phyloP scores from a whole-genome alignment of 92 coral and sea anemone genomes.

The Heteractis magnifica region DNA sequence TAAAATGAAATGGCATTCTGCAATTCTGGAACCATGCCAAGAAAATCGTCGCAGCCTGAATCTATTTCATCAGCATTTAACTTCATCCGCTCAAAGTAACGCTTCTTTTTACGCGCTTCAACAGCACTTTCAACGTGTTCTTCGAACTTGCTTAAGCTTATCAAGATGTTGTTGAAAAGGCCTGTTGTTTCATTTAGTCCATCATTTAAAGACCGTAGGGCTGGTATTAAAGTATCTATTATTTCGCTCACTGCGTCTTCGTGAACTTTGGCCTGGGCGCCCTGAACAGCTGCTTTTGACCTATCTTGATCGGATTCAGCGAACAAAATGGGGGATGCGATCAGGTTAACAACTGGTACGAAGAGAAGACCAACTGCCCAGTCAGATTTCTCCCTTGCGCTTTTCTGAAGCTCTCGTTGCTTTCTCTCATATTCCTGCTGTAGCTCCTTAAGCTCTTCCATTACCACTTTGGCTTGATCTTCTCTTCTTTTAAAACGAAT shows the following conservation, averaged over 20 bases:
- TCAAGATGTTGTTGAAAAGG: too few species aligned
- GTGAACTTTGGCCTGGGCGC: neutral
- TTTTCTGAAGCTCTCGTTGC: conserved; percentile 24
- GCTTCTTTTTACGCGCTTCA: too few species aligned
- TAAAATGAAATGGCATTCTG: too few species aligned
- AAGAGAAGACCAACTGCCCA: conserved; percentile 55
- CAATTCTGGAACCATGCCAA: too few species aligned
- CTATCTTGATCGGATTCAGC: neutral
- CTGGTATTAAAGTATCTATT: neutral
- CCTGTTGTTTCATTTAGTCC: neutral
- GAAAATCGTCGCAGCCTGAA: too few species aligned
- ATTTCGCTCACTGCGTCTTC: neutral
- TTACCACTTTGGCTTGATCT: conserved; percentile 50
- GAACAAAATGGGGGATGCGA: conserved; percentile 45
- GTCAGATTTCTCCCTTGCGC: conserved; percentile 14
- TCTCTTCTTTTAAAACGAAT: conserved; percentile 51
- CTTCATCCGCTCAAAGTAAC: too few species aligned
- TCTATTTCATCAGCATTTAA: too few species aligned
- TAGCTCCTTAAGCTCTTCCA: conserved; percentile 50
- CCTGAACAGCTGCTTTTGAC: neutral
- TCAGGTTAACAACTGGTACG: conserved; percentile 49
- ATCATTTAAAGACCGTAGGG: neutral
- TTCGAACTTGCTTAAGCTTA: too few species aligned
- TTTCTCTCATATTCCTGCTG: conserved; percentile 34
- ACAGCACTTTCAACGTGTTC: too few species aligned